A percentile compares a stretch with the other conserved stretches of the same genome.
Evolutionary conservation across 2,113 vertebrate species (phyloP).

Genomic region (Bubo bubo): DNA sequence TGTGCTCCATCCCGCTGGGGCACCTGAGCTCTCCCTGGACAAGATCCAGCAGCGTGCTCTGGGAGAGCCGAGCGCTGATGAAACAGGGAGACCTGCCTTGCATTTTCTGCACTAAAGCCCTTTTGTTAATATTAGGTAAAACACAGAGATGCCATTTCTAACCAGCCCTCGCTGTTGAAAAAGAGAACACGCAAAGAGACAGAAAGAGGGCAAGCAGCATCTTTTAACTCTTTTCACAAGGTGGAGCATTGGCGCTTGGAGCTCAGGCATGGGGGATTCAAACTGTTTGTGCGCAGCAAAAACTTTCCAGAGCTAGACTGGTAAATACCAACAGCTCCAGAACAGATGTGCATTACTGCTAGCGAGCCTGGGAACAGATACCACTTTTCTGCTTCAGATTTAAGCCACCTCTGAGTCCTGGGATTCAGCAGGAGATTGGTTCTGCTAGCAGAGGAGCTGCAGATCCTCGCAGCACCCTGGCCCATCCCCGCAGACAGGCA

Average conservation of each 20-base stretch:
- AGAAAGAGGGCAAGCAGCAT: neutral
- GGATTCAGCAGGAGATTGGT: neutral
- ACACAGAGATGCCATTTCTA: neutral
- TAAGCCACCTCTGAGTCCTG: neutral
- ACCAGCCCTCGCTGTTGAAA: neutral
- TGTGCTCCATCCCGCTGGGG: fast-evolving
- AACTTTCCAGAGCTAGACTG: neutral
- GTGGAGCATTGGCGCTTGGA: neutral
- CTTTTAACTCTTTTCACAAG: neutral
- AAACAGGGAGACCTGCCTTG: neutral
- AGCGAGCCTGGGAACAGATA: neutral
- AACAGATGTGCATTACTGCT: fast-evolving
- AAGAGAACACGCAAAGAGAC: neutral
- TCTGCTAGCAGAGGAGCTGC: neutral
- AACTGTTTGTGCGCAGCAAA: neutral
- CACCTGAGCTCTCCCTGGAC: neutral
- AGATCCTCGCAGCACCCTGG: neutral
- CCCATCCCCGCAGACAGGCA: neutral
- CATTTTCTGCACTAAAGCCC: neutral
- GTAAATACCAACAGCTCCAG: neutral
- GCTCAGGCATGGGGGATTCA: neutral
- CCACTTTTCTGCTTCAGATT: neutral
- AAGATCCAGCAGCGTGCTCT: neutral
- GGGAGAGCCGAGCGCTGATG: neutral
- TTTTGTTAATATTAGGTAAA: neutral